These are phyloP conservation scores for Allobates femoralis DNA, from an alignment of 2,797 vertebrate species.

Conservation along the genomic window DNA sequence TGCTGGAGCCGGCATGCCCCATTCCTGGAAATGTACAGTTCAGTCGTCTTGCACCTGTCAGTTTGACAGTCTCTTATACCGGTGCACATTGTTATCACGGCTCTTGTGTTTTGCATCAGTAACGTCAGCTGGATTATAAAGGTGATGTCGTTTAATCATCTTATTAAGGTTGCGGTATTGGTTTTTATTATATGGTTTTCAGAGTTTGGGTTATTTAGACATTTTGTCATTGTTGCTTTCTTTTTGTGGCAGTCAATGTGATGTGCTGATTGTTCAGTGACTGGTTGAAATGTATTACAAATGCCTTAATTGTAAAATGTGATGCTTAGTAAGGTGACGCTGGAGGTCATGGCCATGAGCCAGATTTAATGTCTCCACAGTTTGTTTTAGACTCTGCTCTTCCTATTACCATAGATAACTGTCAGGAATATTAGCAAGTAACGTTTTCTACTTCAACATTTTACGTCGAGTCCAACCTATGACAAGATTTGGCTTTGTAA, in stretches of 20 bases:
- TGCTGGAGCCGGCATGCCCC: constrained; percentile 28
- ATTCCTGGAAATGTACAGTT: constrained; percentile 40
- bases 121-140: background rate
- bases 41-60: constrained; percentile 47
- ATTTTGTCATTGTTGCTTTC: background rate
- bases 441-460: background rate
- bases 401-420: background rate
- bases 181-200: background rate
- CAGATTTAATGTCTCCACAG: background rate
- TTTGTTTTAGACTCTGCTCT: background rate
- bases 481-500: background rate
- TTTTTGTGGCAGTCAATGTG: background rate
- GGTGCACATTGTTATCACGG: background rate
- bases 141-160: background rate
- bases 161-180: background rate
- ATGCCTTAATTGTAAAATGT: background rate
- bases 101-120: constrained; percentile 8
- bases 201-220: background rate
- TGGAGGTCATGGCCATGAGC: background rate
- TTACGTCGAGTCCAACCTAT: background rate
- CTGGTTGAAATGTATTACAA: constrained; percentile 2
- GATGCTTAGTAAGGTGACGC: background rate
- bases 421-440: background rate
- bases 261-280: background rate
- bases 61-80: constrained; percentile 6